phyloP scores from a whole-genome alignment of 2,797 vertebrate species.

The Hydrolagus colliei region DNA sequence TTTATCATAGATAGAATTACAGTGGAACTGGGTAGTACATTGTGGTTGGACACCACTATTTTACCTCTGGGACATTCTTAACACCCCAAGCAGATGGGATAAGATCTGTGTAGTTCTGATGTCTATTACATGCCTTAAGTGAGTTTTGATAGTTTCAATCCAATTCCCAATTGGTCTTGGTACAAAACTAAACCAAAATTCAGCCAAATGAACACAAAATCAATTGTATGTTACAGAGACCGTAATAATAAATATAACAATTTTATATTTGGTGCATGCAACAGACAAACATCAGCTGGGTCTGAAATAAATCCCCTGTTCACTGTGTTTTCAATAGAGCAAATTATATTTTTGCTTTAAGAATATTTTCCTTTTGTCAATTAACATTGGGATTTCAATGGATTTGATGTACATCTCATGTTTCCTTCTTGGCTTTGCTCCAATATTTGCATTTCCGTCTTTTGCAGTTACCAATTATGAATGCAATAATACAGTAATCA shows the following conservation, averaged over 20 bases:
- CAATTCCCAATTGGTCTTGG: not conserved
- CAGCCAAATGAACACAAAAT: not conserved
- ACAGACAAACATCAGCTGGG: not conserved
- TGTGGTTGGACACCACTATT: too few species aligned
- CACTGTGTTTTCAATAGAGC: not conserved
- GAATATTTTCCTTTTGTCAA: conserved; percentile 9
- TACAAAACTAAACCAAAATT: conserved; percentile 8
- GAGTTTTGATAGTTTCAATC: not conserved
- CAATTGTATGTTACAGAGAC: not conserved
- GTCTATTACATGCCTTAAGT: not conserved
- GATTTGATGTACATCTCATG: not conserved
- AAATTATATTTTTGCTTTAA: conserved; percentile 14
- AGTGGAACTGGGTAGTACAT: not conserved
- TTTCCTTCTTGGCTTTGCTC: not conserved
- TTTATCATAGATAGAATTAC: not conserved
- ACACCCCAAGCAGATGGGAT: not conserved
- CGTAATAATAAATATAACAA: not conserved
- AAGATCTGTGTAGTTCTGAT: not conserved
- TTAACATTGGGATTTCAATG: not conserved
- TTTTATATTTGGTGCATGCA: not conserved
- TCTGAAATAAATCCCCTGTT: not conserved
- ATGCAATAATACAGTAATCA: not conserved
- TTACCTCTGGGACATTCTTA: not conserved
- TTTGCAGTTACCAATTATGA: not conserved
- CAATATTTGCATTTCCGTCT: not conserved